Conservation (phyloP, 2,888 invertebrate genomes). For the Timema podura region DNA sequence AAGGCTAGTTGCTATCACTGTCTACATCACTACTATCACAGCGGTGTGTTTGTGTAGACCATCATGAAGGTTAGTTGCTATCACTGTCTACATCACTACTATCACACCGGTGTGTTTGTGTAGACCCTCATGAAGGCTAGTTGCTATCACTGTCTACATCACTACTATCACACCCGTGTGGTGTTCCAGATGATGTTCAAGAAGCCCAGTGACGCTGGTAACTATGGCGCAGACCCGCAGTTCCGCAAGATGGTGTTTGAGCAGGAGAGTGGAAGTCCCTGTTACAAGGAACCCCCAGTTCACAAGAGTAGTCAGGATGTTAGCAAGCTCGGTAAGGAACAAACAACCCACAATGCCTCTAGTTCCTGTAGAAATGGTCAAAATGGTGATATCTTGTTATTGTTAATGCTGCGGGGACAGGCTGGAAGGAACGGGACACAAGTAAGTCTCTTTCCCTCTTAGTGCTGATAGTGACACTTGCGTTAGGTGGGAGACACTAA, state of each 20-base stretch:
- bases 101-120: too few species aligned
- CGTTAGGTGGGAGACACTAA: too few species aligned
- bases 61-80: too few species aligned
- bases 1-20: too few species aligned
- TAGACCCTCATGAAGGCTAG: too few species aligned
- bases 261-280: slow-evolving; percentile 37
- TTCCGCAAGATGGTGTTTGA: slow-evolving; percentile 61
- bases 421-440: slow-evolving; percentile 72
- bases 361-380: too few species aligned
- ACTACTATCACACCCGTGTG: not conserved
- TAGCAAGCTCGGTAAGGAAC: slow-evolving; percentile 39
- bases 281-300: not conserved
- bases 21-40: too few species aligned
- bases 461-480: too few species aligned
- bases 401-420: slow-evolving; percentile 43
- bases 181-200: slow-evolving; percentile 54
- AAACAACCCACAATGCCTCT: too few species aligned
- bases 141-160: not conserved
- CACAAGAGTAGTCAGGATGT: slow-evolving; percentile 30
- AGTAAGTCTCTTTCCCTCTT: slow-evolving; percentile 55
- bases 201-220: slow-evolving; percentile 48
- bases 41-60: too few species aligned
- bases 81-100: too few species aligned
- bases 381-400: too few species aligned
- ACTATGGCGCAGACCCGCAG: slow-evolving; percentile 61